phyloP scores from a whole-genome alignment of 2,797 vertebrate species.

The Cossypha polioptera region DNA sequence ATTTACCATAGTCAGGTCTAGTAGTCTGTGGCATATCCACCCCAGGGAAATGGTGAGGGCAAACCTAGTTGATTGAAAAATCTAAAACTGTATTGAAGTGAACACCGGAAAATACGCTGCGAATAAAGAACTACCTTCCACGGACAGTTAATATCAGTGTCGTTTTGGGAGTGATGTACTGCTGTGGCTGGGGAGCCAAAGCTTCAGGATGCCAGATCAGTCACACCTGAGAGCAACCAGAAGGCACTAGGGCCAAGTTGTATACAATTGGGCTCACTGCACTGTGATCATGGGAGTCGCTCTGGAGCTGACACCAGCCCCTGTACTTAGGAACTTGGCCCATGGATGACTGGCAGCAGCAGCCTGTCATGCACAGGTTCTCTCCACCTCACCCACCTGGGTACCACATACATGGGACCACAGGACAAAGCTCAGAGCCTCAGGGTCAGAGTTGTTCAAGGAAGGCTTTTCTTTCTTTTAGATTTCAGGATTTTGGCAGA shows the following conservation, averaged over 20 bases:
- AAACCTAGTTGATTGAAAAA: neutral
- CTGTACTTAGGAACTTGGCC: neutral
- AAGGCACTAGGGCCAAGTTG: neutral
- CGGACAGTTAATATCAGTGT: neutral
- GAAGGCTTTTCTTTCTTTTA: neutral
- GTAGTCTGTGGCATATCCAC: neutral
- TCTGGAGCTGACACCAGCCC: neutral
- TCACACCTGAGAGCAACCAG: neutral
- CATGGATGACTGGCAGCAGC: neutral
- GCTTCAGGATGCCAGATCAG: neutral
- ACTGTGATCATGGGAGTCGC: accelerated
- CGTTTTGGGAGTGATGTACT: neutral
- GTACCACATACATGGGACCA: accelerated
- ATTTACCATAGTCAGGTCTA: neutral
- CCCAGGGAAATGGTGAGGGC: neutral
- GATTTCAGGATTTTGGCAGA: neutral
- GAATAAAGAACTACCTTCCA: slow-evolving; percentile 2
- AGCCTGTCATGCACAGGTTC: accelerated
- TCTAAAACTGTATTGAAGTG: neutral
- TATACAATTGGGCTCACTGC: accelerated
- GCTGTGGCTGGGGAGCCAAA: neutral
- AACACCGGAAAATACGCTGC: neutral
- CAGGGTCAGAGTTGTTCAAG: accelerated
- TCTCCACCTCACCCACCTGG: neutral
- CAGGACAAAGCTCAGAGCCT: accelerated